Evolutionary conservation across 2,113 vertebrate species (phyloP).

Genomic region (Tragelaphus strepsiceros): DNA sequence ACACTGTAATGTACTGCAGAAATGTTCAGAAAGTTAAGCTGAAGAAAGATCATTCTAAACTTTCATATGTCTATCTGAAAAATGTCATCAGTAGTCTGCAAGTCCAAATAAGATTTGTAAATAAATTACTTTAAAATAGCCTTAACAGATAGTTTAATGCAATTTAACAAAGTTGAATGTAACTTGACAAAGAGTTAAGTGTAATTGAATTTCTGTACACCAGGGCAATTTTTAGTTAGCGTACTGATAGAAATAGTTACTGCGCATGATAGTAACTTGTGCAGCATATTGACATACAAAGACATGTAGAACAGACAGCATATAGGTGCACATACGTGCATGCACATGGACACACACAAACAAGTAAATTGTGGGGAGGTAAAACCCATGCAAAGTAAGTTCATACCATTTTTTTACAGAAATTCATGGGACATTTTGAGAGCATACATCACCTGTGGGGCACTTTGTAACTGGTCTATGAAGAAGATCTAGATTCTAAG

Average conservation of each 20-base stretch:
- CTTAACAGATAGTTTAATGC: not conserved
- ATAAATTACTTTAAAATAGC: not conserved
- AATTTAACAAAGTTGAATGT: not conserved
- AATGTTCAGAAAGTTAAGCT: not conserved
- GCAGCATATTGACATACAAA: not conserved
- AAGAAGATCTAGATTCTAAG: not conserved
- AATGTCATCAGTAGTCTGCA: not conserved
- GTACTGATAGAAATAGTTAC: not conserved
- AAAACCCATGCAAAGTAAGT: not conserved
- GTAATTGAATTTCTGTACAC: not conserved
- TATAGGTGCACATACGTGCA: not conserved
- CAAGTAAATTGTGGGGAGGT: not conserved
- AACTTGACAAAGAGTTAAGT: not conserved
- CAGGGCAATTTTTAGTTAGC: not conserved
- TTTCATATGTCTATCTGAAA: slow-evolving; percentile 8
- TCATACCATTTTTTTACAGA: not conserved
- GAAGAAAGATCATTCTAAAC: not conserved
- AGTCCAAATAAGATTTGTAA: slow-evolving; percentile 19
- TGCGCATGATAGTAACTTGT: not conserved
- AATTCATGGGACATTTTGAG: not conserved
- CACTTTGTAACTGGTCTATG: not conserved
- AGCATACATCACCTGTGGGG: not conserved
- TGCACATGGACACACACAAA: not conserved
- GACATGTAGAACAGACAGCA: not conserved
- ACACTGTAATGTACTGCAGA: not conserved